Base-by-base conservation (phyloP, 2,888 invertebrate species). In the Stenodera caucasica region DNA sequence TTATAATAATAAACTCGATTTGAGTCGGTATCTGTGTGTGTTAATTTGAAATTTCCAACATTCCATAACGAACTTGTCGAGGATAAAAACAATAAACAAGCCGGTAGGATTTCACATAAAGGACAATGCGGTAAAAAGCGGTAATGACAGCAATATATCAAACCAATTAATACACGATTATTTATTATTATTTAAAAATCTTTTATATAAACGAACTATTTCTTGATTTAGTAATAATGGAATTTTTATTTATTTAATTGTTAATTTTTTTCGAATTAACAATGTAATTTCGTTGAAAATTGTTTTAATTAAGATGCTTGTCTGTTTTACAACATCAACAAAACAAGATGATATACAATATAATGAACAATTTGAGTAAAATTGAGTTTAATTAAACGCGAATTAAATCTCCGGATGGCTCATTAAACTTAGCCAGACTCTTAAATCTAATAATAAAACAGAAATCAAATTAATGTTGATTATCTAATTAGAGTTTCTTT, bases 111-210 rank as follows among this genome's bases (percentile, higher is more conserved):
- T 76, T 75, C 73, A 74, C 73, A 75, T 75, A 77, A 77, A 77
- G 75, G 76, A 77, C 77, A 76, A 75, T 76, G 76, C 71, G 66
- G 70, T 70, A 78, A 78, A 78, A 78, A 77, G 72, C 69, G 65
- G 75, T 71, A 75, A 76, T 76, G 76, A 74, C 75, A 74, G 77
- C 77, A 77, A 78, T 79, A 79, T 79, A 79, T 79, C 78, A 79
- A 79, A 79, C 77, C 77, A 79, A 79, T 79, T 79, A 79, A 78
- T 79, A 78, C 77, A 67, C 75, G 74, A 78, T 79, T 80, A 79
- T 80, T 80, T 79, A 78, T 78, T 75, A 75, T 77, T 75, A 75
- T 77, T 76, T 77, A 77, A 75, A 74, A 71, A 70, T 73, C n/a
- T n/a, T n/a, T n/a, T n/a, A n/a, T n/a, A 72, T 75, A 75, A 77